Evolutionary conservation across 2,797 vertebrate species (phyloP), one percentile per base, ranked within the genome.

Genomic region (Karalla daura): DNA sequence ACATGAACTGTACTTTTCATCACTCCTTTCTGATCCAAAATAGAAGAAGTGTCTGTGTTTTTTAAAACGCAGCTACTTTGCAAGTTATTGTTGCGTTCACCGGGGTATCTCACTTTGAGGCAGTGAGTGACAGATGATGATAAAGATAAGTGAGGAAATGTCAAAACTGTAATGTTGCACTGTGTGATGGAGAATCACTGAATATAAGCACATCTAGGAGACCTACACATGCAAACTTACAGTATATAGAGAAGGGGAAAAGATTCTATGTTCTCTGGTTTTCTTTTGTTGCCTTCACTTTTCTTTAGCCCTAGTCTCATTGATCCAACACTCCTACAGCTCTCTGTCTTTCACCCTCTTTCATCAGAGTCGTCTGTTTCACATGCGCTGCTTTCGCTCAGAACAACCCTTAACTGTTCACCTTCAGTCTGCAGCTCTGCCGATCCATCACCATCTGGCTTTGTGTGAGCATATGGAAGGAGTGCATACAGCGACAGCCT

Each of bases 391-490:
- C 50, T 72, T 70, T 77, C 62, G 68, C 52, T 63, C 64, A 50
- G 45, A 73, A 49, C 62, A 55, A 40, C 53, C 25, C 76, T 75
- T 69, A 84, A 74, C 67, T 73, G 62, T 67, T 83, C 64, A 82
- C 81, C 77, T 84, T 87, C 75, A 58, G 61, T 52, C 60, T 73
- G 43, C 52, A 66, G 66, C 79, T 59, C 59, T 60, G 53, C 51
- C 45, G 56, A 86, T 86, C 83, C 74, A 85, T 89, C 85, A 85
- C 33, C 53, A 40, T 63, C 28, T 28, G 18, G 28, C 24, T 64
- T 3, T 4, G 10, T 70, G 50, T 63, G 74, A 63, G 44, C 65
- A 63, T 49, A 61, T 32, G 30, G 18, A 62, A 43, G 17, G 37
- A 55, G 45, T 14, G 40, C 51, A 40, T 46, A 63, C 52, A 58